These are phyloP conservation scores for Himalopsyche japonica DNA, from an alignment of 2,888 invertebrate species.

Conservation along the genomic window DNA sequence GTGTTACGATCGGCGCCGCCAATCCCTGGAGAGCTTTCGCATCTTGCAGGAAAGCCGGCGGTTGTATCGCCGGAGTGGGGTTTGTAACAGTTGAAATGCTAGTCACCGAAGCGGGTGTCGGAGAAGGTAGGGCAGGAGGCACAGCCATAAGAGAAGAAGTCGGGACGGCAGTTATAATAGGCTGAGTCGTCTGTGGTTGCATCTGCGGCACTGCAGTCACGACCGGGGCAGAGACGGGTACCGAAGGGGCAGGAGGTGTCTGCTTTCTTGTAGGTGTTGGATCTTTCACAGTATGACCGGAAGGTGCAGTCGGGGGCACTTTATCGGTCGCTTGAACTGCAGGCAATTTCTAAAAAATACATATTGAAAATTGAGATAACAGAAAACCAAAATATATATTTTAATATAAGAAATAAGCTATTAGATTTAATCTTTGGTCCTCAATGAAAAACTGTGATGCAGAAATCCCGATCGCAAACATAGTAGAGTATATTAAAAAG, in stretches of 20 bases:
- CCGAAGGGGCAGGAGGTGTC: slow-evolving; percentile 42
- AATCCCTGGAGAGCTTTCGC: background rate
- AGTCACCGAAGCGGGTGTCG: background rate
- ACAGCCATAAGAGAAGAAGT: slow-evolving; percentile 33
- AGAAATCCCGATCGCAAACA: too few relatives aligned
- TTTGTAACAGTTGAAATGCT: background rate
- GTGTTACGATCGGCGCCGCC: background rate
- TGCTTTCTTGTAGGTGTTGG: slow-evolving; percentile 35
- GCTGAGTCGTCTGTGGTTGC: slow-evolving; percentile 45
- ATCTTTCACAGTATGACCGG: slow-evolving; percentile 32
- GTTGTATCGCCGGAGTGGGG: background rate
- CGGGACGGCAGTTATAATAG: slow-evolving; percentile 35
- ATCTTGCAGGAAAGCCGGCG: background rate
- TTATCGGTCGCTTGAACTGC: slow-evolving; percentile 28
- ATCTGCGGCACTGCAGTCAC: slow-evolving; percentile 44
- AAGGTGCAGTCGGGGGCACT: slow-evolving; percentile 30
- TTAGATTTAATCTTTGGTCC: too few relatives aligned
- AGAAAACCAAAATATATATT: too few relatives aligned
- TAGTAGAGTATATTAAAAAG: too few relatives aligned
- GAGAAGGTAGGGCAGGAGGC: slow-evolving; percentile 21
- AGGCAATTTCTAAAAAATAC: slow-evolving; percentile 28
- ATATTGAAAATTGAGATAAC: background rate
- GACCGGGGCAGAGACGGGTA: slow-evolving; percentile 43
- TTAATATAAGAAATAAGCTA: too few relatives aligned
- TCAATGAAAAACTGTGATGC: too few relatives aligned